phyloP scores from a whole-genome alignment of 2,797 vertebrate genomes.

The Scolopax bukidnonensis region DNA sequence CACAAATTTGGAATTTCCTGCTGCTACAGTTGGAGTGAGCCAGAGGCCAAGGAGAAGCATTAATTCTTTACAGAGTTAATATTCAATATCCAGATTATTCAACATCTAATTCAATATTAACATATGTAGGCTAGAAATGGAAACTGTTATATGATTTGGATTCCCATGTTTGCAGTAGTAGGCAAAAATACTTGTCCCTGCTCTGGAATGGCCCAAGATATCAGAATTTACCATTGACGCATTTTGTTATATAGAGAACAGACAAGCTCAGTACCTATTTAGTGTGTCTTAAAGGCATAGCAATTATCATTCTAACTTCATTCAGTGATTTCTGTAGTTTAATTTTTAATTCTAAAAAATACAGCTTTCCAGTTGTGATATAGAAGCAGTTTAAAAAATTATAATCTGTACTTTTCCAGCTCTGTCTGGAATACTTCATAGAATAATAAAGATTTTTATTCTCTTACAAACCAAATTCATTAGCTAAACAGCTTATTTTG shows the following conservation, averaged over 20 bases:
- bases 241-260: background rate
- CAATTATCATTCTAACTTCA: background rate
- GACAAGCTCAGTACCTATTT: background rate
- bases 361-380: background rate
- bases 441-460: background rate
- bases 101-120: background rate
- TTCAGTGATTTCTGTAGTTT: background rate
- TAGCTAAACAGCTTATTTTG: background rate
- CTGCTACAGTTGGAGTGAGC: background rate
- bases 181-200: background rate
- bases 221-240: background rate
- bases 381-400: background rate
- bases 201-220: background rate
- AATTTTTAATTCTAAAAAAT: background rate
- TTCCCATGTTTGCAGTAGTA: background rate
- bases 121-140: background rate
- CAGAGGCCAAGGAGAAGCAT: background rate
- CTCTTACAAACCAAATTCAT: background rate
- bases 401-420: background rate
- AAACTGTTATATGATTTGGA: background rate
- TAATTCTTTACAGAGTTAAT: background rate
- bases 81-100: background rate
- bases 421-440: background rate
- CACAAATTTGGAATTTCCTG: background rate
- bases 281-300: background rate